Conservation (phyloP, 2,888 invertebrate species). For the Didymodactylos carnosus region DNA sequence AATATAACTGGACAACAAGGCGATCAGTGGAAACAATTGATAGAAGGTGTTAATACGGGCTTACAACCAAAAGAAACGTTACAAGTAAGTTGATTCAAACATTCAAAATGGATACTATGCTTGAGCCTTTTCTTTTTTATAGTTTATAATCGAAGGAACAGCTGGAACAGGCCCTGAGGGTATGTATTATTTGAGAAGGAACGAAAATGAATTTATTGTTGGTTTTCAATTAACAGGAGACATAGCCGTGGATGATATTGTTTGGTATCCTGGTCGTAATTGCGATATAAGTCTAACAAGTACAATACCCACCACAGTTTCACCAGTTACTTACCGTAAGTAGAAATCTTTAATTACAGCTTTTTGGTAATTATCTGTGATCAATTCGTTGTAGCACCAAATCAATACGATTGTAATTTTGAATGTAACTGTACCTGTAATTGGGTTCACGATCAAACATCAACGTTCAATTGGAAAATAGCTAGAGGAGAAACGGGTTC, state of each 20-base stretch:
- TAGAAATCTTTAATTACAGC: not conserved
- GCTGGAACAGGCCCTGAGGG: too few species aligned
- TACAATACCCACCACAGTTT: not conserved
- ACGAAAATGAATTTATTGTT: too few species aligned
- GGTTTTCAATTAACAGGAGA: not conserved
- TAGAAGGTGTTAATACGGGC: not conserved
- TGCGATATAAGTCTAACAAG: not conserved
- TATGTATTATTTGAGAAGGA: not conserved
- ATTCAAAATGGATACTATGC: too few species aligned
- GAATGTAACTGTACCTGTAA: constrained; percentile 14
- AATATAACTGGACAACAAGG: constrained; percentile 8
- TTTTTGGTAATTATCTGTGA: constrained; percentile 10
- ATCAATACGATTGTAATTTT: constrained; percentile 16
- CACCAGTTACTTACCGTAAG: not conserved
- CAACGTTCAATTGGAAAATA: constrained; percentile 2
- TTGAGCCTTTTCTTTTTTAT: too few species aligned
- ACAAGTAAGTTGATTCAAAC: too few species aligned
- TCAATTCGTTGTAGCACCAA: constrained; percentile 20
- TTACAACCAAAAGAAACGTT: not conserved
- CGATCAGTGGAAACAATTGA: constrained; percentile 3
- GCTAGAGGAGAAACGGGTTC: constrained; percentile 15
- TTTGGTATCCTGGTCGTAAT: not conserved
- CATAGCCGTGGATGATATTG: constrained; percentile 9
- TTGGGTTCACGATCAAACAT: constrained; percentile 1
- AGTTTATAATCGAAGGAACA: not conserved